These are phyloP conservation scores for Drosophila neutralis DNA, from an alignment of 2,888 invertebrate species.

Conservation along the genomic window DNA sequence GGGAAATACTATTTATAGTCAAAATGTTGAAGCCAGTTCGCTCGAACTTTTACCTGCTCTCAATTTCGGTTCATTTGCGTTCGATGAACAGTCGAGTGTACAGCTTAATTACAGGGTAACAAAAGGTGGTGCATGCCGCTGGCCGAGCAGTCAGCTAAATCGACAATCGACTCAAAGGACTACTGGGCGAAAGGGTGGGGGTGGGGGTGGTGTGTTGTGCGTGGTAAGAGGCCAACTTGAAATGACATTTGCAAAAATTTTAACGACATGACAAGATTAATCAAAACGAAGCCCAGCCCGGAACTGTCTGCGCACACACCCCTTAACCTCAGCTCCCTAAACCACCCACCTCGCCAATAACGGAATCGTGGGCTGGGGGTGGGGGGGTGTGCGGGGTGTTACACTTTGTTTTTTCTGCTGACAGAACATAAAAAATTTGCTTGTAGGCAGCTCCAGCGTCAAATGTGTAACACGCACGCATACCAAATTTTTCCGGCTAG, in stretches of 20 bases:
- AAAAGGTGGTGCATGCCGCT: not conserved
- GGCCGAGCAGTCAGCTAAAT: slow-evolving; percentile 16
- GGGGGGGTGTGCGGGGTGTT: not conserved
- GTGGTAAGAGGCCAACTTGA: slow-evolving; percentile 63
- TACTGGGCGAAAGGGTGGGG: not conserved
- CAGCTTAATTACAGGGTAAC: slow-evolving; percentile 13
- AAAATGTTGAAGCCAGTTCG: no score
- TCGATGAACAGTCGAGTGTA: not conserved
- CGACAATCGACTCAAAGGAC: slow-evolving; percentile 21
- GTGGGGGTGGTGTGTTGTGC: not conserved
- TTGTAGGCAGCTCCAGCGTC: slow-evolving; percentile 32
- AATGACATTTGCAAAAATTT: slow-evolving; percentile 79
- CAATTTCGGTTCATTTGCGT: no score
- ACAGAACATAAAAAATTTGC: slow-evolving; percentile 64
- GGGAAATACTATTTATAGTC: no score
- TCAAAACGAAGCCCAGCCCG: slow-evolving; percentile 66
- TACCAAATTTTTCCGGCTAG: slow-evolving; percentile 49
- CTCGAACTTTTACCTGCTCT: no score
- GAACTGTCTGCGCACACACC: slow-evolving; percentile 41
- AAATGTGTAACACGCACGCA: slow-evolving; percentile 73
- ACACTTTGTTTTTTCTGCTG: slow-evolving; percentile 67
- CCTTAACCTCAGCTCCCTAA: not conserved
- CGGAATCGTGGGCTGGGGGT: no score
- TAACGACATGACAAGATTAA: slow-evolving; percentile 79
- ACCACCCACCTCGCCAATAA: no score